Evolutionary conservation across 23 tunicate genomes (phyloP).

Genomic region (Pegea sp.): DNA sequence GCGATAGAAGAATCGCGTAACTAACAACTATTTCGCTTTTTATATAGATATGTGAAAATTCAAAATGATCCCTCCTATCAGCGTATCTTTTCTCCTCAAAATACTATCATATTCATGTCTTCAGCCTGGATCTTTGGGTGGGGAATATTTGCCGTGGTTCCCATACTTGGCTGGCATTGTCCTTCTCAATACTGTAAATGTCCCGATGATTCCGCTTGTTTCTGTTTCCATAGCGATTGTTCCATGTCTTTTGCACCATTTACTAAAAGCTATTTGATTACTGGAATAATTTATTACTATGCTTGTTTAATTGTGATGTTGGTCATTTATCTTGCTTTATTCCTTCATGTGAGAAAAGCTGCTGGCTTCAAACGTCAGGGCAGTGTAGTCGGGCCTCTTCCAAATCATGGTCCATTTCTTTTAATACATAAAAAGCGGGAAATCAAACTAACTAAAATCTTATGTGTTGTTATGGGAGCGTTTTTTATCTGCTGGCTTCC

Average conservation of each 20-base stretch:
- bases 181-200: conserved; percentile 5
- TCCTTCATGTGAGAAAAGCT: conserved; percentile 5
- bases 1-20: not conserved
- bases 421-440: conserved; percentile 28
- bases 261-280: conserved; percentile 11
- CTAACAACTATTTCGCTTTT: not conserved
- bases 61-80: conserved; percentile 7
- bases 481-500: conserved; percentile 41
- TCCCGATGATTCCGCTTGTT: conserved; percentile 2
- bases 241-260: conserved; percentile 29
- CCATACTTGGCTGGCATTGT: conserved; percentile 20
- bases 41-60: conserved; percentile 18
- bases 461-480: conserved; percentile 17
- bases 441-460: conserved; percentile 21
- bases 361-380: conserved; percentile 9
- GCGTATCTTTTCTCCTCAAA: conserved; percentile 4
- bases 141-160: conserved; percentile 5
- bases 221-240: conserved; percentile 13
- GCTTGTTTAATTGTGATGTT: conserved; percentile 9
- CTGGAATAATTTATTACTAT: conserved; percentile 10
- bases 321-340: conserved; percentile 6
- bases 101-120: conserved; percentile 1
- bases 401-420: conserved; percentile 28
- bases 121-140: conserved; percentile 7
- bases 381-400: conserved; percentile 10